Base-by-base conservation (phyloP, 1,140 invertebrate species). In the Tenebrio molitor region DNA sequence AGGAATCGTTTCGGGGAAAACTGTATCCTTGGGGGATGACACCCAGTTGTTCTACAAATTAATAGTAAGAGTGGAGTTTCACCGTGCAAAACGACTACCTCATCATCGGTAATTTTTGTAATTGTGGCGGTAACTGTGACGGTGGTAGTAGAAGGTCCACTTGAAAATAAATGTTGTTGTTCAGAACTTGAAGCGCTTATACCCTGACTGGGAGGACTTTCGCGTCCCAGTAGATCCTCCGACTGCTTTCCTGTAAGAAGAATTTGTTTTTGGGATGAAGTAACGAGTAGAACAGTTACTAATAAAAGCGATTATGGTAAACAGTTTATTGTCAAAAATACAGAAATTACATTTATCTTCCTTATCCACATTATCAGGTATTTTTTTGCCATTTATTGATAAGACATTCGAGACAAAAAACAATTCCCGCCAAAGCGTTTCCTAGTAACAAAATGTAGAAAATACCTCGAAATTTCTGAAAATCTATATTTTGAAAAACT, bases 1-100 rank as follows among this genome's bases (percentile, higher is more conserved):
- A 0, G 94, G 94, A 75, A 96, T 96, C 0, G 94, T 96, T 87
- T 96, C 94, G 0, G 94, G 94, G 82, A 95, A 95, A 41, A 91
- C 90, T 2, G 91, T 93, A 72, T 95, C 93, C 81, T 94, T 95
- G 2, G 92, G 93, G 0, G 93, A 94, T 0, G 93, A 92, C 1
- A 94, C 86, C 92, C 92, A 94, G 10, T 84, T 85, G 25, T 85
- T 88, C 86, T 90, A 71, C 1, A 81, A 41, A 72, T 78, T 72
- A 29, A 68, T 41, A n/a, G n/a, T n/a, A n/a, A n/a, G 10, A 41
- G 46, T 7, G 46, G 4, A 33, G 2, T 65, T 19, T 17, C 0
- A 16, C 85, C 88, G 85, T 89, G 69, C 0, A 79, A 80, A 33
- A 29, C 64, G 78, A 67, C 74, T 77, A 88, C 87, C 74, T 88